Evolutionary conservation across 2,888 invertebrate species (phyloP), one percentile per base, ranked within the genome.

Genomic region (Coenonympha arcania): DNA sequence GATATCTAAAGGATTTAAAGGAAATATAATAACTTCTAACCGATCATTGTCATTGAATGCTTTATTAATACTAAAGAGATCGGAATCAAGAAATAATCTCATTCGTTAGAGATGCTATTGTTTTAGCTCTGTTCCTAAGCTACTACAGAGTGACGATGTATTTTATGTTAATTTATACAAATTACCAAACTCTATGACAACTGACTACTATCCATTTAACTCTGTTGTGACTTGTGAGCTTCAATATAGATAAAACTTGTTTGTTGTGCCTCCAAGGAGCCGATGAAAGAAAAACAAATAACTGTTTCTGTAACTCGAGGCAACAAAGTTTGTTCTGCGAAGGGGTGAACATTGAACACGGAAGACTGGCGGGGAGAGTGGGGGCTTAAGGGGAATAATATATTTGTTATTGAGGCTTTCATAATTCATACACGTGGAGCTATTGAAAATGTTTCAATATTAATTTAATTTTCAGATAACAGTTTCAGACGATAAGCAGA

Each of bases 231-330:
- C n/a, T 66, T 68, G 59, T 57, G 60, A 60, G 54, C 65, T 71
- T 63, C 52, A 61, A 30, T 11, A 66, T 65, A 15, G 8, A 15
- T 67, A 59, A 56, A 66, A 71, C 61, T 69, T 69, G 57, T 6
- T 43, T 57, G 55, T 61, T 36, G 65, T 69, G n/a, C n/a, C n/a
- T n/a, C 71, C 74, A 77, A 76, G 69, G 68, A 70, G 64, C 69
- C 41, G 74, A 78, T 76, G 79, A 80, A 83, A 81, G 77, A 76
- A 81, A 77, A 81, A 81, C 79, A 82, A 76, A 75, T 73, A 81
- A 79, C 69, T 76, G 80, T 78, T 83, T 79, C 79, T 79, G 81
- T 79, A 83, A 76, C 72, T 73, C 69, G 71, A 73, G 79, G 76
- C 75, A 80, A 78, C 73, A 73, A 81, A 83, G 73, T 82, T 81